These are phyloP conservation scores for Centrocercus urophasianus DNA, from an alignment of 2,113 vertebrate genomes.

Conservation along the genomic window DNA sequence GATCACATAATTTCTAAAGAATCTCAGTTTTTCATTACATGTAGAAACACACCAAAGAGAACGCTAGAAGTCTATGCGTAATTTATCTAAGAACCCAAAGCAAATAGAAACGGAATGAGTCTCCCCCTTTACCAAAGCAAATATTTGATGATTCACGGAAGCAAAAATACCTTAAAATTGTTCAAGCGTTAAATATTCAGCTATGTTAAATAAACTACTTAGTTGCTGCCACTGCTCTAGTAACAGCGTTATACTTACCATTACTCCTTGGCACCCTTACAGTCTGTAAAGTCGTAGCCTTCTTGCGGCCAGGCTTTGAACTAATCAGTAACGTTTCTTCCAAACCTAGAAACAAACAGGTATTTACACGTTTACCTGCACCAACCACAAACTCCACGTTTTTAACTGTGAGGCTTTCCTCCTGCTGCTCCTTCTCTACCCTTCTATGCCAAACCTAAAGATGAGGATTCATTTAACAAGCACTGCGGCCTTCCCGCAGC, in stretches of 20 bases:
- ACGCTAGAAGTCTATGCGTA: neutral
- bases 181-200: neutral
- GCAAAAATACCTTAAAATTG: neutral
- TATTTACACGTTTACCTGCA: neutral
- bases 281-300: constrained; percentile 77
- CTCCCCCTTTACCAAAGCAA: neutral
- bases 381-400: neutral
- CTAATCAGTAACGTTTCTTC: constrained; percentile 85
- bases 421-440: neutral
- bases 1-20: neutral
- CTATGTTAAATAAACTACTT: neutral
- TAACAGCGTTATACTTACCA: constrained; percentile 76
- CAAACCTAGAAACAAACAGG: constrained; percentile 78
- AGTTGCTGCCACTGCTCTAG: too few relatives aligned
- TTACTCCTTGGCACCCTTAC: constrained; percentile 84
- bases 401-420: neutral
- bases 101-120: neutral
- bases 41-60: neutral
- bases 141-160: neutral
- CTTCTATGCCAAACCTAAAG: neutral
- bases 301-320: constrained; percentile 68
- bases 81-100: neutral
- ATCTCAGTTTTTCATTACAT: neutral
- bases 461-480: neutral
- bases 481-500: neutral